phyloP scores from a whole-genome alignment of 2,113 vertebrate genomes.

The Eurystomus gularis region DNA sequence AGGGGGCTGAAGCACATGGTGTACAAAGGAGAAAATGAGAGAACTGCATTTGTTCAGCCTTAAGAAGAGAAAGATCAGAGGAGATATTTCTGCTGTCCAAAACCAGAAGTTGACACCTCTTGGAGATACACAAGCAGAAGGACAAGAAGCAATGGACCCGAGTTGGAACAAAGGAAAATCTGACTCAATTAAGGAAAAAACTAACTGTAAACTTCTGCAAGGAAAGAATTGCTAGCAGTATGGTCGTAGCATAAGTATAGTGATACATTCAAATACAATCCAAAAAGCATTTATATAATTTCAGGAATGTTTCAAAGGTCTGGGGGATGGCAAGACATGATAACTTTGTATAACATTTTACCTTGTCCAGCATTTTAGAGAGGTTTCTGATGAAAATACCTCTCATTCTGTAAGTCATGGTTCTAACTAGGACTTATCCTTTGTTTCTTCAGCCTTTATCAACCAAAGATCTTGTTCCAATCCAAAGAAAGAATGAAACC shows the following conservation, averaged over 20 bases:
- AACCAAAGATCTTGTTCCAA: background rate
- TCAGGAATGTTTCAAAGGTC: background rate
- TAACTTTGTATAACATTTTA: background rate
- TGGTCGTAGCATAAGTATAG: background rate
- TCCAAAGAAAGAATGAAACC: background rate
- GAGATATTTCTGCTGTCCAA: background rate
- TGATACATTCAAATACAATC: background rate
- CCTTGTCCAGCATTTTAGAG: background rate
- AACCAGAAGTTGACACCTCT: background rate
- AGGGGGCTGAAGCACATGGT: background rate
- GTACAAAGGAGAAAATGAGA: background rate
- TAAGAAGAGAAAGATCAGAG: background rate
- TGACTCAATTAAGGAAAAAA: background rate
- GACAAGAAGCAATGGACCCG: background rate
- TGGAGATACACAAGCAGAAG: background rate
- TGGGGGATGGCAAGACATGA: background rate
- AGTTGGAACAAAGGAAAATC: background rate
- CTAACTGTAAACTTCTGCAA: background rate
- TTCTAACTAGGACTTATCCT: background rate
- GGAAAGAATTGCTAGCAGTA: background rate
- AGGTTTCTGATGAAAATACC: background rate
- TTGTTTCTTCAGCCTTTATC: background rate
- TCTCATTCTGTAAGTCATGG: background rate
- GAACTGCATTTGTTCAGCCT: background rate
- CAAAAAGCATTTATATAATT: background rate